Evolutionary conservation across 2,888 invertebrate species (phyloP), one percentile per base, ranked within the genome.

Genomic region (Sialis lutaria): DNA sequence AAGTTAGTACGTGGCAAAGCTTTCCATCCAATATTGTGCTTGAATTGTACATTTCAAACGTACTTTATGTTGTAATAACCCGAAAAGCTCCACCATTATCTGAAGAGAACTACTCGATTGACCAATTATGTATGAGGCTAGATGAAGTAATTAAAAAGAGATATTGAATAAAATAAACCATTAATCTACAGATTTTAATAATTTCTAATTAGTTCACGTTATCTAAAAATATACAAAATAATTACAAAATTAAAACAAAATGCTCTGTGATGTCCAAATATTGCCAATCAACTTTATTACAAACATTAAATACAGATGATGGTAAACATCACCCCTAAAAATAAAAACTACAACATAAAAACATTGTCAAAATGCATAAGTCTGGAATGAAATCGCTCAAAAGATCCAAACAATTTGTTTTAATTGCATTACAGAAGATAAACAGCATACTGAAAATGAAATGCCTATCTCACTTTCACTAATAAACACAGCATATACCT

Each of bases 221-320:
- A 13, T 39, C 13, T 13, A 39, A 39, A 6, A 39, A 39, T 39
- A 7, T 39, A 13, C 39, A 39, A 39, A 39, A 39, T 39, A 6
- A 39, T 12, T 13, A 13, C 39, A 13, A 39, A 10, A 39, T 39
- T 39, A 10, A 10, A 13, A 12, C 39, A 39, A 39, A 8, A 12
- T 10, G 10, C 5, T 13, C 8, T 6, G 39, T 6, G 39, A 12
- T 12, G 10, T 39, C 39, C 31, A 42, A 22, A 42, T 42, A 42
- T 42, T 42, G 42, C 32, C 30, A 31, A 42, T 42, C 31, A 22
- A 32, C 32, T 42, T 42, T 42, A 42, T 31, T 42, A 30, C 30
- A 42, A 42, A 31, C 10, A 42, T 42, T 42, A 42, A 42, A 31
- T 42, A 42, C 42, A 31, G 42, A 42, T 42, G 10, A 42, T 37